These are phyloP conservation scores for Apamea anceps DNA, from an alignment of 2,888 invertebrate species.

Conservation along the genomic window DNA sequence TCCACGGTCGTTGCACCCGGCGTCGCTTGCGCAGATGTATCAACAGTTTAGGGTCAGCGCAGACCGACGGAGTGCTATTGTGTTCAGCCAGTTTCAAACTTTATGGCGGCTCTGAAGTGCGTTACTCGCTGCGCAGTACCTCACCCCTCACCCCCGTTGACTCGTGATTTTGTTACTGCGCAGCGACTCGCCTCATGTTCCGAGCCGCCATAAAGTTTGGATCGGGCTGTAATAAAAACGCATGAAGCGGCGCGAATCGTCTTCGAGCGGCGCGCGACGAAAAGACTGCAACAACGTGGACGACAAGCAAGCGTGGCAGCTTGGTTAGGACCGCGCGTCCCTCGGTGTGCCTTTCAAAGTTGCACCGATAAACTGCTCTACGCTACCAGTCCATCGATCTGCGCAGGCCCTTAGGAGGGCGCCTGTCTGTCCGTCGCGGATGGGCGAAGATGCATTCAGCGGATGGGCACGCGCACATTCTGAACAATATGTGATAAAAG, in stretches of 20 bases:
- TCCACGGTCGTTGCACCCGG: constrained; percentile 73
- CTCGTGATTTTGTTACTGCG: too few relatives aligned
- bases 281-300: too few relatives aligned
- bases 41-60: constrained; percentile 41
- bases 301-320: not conserved
- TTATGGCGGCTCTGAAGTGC: too few relatives aligned
- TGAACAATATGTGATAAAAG: constrained; percentile 9
- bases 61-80: not conserved
- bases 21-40: constrained; percentile 36
- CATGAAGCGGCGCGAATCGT: not conserved
- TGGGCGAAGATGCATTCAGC: constrained; percentile 73
- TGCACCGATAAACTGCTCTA: not conserved
- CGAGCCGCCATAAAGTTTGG: too few relatives aligned
- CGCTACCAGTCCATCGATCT: not conserved
- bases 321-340: not conserved
- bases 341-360: not conserved
- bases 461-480: constrained; percentile 62
- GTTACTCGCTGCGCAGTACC: too few relatives aligned
- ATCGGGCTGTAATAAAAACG: not conserved
- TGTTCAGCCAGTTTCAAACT: too few relatives aligned
- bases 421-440: constrained; percentile 72
- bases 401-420: constrained; percentile 56
- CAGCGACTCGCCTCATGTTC: too few relatives aligned
- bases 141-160: too few relatives aligned
- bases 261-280: not conserved